Evolutionary conservation across 1,140 invertebrate species (phyloP).

Genomic region (Pseudoatta argentina): DNA sequence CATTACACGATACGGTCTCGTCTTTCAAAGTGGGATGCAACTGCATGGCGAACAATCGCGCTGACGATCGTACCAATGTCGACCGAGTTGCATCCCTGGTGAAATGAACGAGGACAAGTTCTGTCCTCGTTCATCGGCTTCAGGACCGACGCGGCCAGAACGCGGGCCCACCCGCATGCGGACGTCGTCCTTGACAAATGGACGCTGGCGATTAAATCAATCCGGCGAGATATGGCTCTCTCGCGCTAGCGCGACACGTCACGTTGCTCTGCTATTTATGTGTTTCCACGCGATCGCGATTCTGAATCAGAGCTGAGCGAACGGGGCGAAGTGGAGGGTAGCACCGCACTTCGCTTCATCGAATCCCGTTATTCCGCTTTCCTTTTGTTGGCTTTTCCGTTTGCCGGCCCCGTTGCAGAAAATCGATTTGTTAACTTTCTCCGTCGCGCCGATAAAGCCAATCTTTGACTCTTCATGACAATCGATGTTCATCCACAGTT

Average conservation of each 20-base stretch:
- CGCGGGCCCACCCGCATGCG: constrained; percentile 65
- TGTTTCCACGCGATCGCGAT: constrained; percentile 33
- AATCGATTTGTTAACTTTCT: constrained; percentile 52
- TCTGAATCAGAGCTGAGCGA: background rate
- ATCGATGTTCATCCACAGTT: constrained; percentile 7
- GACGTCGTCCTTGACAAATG: constrained; percentile 71
- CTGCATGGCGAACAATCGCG: constrained; percentile 58
- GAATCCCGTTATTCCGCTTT: constrained; percentile 36
- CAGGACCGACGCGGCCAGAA: background rate
- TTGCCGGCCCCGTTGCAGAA: constrained; percentile 32
- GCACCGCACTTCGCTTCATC: constrained; percentile 7
- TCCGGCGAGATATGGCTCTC: constrained; percentile 53
- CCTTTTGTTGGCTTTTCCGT: constrained; percentile 37
- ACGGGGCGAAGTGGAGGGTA: background rate
- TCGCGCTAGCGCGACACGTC: constrained; percentile 57
- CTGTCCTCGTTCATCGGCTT: constrained; percentile 11
- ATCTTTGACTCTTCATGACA: constrained; percentile 20
- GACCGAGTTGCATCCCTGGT: constrained; percentile 24
- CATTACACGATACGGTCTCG: constrained; percentile 43
- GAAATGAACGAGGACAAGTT: constrained; percentile 28
- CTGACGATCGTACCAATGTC: constrained; percentile 63
- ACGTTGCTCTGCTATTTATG: constrained; percentile 65
- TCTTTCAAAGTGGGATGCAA: constrained; percentile 33
- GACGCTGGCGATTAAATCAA: constrained; percentile 72
- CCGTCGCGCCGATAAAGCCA: constrained; percentile 35